Evolutionary conservation across 1,140 invertebrate species (phyloP).

Genomic region (Drosophila pallidifrons): DNA sequence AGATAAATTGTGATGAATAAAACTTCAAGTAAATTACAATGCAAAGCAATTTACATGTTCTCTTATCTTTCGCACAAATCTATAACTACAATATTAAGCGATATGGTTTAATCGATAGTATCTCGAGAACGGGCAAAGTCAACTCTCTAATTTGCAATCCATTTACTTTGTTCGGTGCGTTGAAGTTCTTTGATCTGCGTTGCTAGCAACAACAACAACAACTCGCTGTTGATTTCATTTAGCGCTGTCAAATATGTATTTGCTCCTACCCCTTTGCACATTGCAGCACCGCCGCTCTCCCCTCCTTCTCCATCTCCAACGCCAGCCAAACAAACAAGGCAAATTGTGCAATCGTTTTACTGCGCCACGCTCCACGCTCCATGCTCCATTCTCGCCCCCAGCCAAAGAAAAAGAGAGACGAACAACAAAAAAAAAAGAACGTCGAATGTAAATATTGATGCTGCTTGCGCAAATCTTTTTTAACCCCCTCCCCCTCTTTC

Average conservation of each 20-base stretch:
- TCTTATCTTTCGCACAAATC: no score
- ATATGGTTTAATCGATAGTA: not conserved
- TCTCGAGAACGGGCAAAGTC: constrained; percentile 4
- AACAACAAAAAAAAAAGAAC: not conserved
- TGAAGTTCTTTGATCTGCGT: constrained; percentile 42
- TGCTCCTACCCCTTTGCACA: not conserved
- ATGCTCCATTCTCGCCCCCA: not conserved
- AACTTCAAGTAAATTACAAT: no score
- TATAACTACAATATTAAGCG: no score
- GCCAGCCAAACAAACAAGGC: constrained; percentile 23
- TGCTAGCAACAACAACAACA: not conserved
- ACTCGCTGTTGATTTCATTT: constrained; percentile 1
- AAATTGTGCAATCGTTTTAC: constrained; percentile 37
- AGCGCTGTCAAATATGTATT: constrained; percentile 17
- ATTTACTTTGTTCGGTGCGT: not conserved
- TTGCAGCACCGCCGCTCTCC: no score
- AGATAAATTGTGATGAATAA: no score
- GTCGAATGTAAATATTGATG: constrained; percentile 47
- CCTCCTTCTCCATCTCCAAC: no score
- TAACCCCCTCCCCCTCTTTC: not conserved
- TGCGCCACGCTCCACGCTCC: not conserved
- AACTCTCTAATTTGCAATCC: not conserved
- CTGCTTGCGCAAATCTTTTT: constrained; percentile 33
- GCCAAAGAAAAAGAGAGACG: not conserved
- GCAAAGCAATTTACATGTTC: no score